Base-by-base conservation (phyloP, 2,888 invertebrate species). In the Dasysyrphus tricinctus region DNA sequence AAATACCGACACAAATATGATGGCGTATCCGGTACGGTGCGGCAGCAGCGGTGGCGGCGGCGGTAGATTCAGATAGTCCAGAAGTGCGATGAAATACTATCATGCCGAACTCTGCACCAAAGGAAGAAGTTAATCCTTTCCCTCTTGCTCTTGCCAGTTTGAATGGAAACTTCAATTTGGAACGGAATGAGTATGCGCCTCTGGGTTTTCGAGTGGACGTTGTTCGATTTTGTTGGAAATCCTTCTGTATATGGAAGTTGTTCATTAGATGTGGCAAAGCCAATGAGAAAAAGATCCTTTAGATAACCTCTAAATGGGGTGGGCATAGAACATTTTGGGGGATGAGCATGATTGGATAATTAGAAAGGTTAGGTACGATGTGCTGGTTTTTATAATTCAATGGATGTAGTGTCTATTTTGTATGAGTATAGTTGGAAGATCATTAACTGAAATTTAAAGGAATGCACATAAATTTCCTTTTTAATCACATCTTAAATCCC, bases 141-240 rank as follows among this genome's bases (percentile, higher is more conserved):
- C 19, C 14, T 49, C 19, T 19, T 44, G 19, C 11, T 78, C 78
- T 59, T 54, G 70, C 75, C 82, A 79, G 72, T 86, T 86, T 86
- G 82, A 86, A 82, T 82, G 82, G 82, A 82, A 86, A 79, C 82
- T 82, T 67, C 72, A 75, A 86, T 82, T 86, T 82, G 75, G 75
- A 78, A 61, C 72, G 75, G 65, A 44, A 57, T 75, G 51, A 86
- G 78, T n/a, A n/a, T 24, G 24, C 59, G 86, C 86, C 86, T 82
- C 82, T 70, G 82, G 86, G 54, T 61, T 57, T 61, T 54, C 24
- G 74, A 63, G 63, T 59, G 67, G 32, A 75, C 42, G 59, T 39
- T 69, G 73, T 63, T 39, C n/a, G 47, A 51, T 59, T 34, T 57
- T 61, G 24, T 24, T 24, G 24, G 24, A 72, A 49, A 65, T 76